phyloP scores from a whole-genome alignment of 2,113 vertebrate species.

The Sinosuthora webbiana region DNA sequence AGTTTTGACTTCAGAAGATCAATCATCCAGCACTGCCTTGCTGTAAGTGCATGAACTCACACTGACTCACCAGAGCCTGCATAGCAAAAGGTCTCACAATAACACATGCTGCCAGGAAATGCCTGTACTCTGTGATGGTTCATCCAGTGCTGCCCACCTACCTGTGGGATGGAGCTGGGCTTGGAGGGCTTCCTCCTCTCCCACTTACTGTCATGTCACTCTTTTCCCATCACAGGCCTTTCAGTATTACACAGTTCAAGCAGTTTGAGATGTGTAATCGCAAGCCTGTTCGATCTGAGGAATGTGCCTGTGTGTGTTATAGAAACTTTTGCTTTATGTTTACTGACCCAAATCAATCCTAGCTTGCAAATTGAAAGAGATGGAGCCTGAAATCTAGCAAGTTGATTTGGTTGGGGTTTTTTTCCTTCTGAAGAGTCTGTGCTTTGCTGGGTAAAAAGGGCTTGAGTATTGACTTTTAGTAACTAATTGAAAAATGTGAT shows the following conservation, averaged over 20 bases:
- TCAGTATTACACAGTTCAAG: not conserved
- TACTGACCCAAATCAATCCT: slow-evolving; percentile 32
- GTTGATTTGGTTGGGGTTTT: not conserved
- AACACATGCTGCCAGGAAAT: slow-evolving; percentile 18
- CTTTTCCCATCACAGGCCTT: slow-evolving; percentile 29
- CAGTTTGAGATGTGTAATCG: not conserved
- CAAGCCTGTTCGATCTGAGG: not conserved
- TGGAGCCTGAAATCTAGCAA: slow-evolving; percentile 3
- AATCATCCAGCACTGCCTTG: not conserved
- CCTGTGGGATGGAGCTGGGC: not conserved
- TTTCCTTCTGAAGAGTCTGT: not conserved
- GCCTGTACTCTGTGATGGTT: not conserved
- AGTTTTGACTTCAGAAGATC: not conserved
- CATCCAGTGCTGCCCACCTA: not conserved
- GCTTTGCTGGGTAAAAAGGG: not conserved
- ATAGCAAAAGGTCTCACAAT: not conserved
- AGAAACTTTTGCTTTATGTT: not conserved
- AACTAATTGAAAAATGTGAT: not conserved
- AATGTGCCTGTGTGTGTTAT: not conserved
- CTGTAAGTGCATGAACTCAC: not conserved
- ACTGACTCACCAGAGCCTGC: not conserved
- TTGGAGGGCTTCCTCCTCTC: not conserved
- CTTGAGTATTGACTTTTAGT: not conserved
- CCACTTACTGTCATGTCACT: not conserved
- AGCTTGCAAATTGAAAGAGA: slow-evolving; percentile 8